Evolutionary conservation across 2,888 invertebrate species (phyloP), one percentile per base, ranked within the genome.

Genomic region (Conus canariensis): DNA sequence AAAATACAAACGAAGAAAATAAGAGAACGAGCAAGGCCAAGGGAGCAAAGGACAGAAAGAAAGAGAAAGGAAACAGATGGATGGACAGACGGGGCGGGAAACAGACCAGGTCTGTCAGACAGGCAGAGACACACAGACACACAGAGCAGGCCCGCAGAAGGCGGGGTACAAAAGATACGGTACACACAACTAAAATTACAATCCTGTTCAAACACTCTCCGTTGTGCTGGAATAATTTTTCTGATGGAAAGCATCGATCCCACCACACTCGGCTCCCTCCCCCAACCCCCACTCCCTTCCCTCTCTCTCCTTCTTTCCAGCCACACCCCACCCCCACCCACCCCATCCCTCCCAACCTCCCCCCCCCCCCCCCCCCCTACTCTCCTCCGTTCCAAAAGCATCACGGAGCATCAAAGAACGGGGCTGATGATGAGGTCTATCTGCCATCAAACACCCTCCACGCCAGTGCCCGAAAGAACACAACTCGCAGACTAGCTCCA

Each of bases 181-280:
- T 22, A 22, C 74, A 22, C 74, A 74, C 70, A 74, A 45, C 74
- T 88, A 56, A 88, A 22, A 88, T 56, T 77, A 88, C 58, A 88
- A 45, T 88, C 88, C 77, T n/a, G 22, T 80, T 60, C 77, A 88
- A 80, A 88, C 60, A 88, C 10, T 80, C 80, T 30, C 82, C 88
- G 22, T 88, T 88, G 88, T 88, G 58, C 74, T 25, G 80, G 88
- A 88, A 88, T 88, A 59, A 80, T 88, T 88, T 80, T 88, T 88
- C 80, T 88, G 88, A 88, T 88, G 88, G 80, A 80, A 88, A 80
- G 25, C 74, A 88, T 88, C 77, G 88, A 88, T 80, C 85, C 58
- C 22, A 30, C 45, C 45, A 45, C 10, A 82, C 56, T 82, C 14
- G 12, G 30, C 45, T 16, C 80, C 45, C 30, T 45, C 16, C 14